Evolutionary conservation across 2,113 vertebrate genomes (phyloP).

Genomic region (Gracilinanus agilis): DNA sequence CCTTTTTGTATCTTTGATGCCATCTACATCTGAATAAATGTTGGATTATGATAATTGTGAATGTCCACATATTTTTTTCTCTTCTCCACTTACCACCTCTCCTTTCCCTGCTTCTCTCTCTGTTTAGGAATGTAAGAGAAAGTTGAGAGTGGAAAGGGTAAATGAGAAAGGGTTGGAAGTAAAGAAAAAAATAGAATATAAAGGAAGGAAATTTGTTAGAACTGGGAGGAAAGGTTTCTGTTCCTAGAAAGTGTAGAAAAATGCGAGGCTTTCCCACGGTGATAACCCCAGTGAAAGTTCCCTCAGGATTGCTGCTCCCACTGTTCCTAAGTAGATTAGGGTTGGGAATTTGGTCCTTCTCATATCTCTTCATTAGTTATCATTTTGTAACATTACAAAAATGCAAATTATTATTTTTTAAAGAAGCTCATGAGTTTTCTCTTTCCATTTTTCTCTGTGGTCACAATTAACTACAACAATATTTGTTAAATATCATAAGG

Average conservation of each 20-base stretch:
- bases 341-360: conserved; percentile 60
- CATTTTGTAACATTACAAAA: background rate
- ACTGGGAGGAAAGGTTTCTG: conserved; percentile 15
- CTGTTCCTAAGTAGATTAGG: conserved; percentile 27
- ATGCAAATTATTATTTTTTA: background rate
- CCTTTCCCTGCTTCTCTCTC: background rate
- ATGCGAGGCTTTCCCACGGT: conserved; percentile 65
- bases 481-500: background rate
- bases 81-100: background rate
- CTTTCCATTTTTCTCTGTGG: background rate
- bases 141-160: background rate
- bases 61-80: conserved; percentile 2
- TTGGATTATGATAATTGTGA: conserved; percentile 37
- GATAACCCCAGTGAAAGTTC: conserved; percentile 43
- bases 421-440: background rate
- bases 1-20: conserved; percentile 26
- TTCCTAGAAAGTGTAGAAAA: conserved; percentile 73
- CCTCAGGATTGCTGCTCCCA: conserved; percentile 42
- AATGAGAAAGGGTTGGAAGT: background rate
- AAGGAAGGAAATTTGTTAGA: background rate
- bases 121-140: background rate
- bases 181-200: conserved; percentile 18
- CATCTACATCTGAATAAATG: conserved; percentile 43
- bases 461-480: background rate
- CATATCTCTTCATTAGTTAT: conserved; percentile 52